Base-by-base conservation (phyloP, 2,888 invertebrate genomes). In the Melieria picta region DNA sequence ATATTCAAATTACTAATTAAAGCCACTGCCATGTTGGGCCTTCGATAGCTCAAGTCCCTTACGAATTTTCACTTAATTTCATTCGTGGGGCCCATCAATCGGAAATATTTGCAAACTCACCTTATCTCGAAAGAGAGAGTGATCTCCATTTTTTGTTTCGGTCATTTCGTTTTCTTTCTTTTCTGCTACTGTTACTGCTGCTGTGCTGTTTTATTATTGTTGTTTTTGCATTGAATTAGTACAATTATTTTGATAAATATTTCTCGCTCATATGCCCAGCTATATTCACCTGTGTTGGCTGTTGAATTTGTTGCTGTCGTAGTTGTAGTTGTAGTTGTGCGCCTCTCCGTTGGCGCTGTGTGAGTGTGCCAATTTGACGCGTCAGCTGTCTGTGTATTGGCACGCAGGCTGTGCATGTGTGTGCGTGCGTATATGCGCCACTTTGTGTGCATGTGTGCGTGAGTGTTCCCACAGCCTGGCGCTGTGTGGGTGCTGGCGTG, bases 281-380 rank as follows among this genome's bases (percentile, higher is more conserved):
- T 46, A 61, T 66, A 57, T 62, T 67, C 71, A 72, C 67, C 63
- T 72, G 62, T 67, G 55, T 58, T 43, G 30, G 46, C 13, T 65
- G 48, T 48, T 43, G 43, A 10, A 62, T 69, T 61, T 69, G 52
- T 45, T 64, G 7, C 57, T 9, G 47, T n/a, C 57, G 13, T 50
- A 63, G 56, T 56, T 10, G 50, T 48, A 50, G 48, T 65, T 48
- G 60, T 55, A 50, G 6, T 5, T 56, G 58, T 46, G 48, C 56
- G 6, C 47, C 10, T 48, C 10, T 63, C 43, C 13, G 7, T 7
- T 47, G 42, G 9, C 47, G 10, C 16, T 52, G 55, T 64, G 5
- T 55, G 30, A 5, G 70, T 45, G 42, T 52, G 43, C 13, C 43
- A 7, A 30, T 30, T 58, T 58, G 30, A 61, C 61, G 6, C 46